Percentiles rank a stretch among this genome's conserved stretches.
Conservation (phyloP, 2,797 vertebrate species). For the Leontopithecus rosalia region DNA sequence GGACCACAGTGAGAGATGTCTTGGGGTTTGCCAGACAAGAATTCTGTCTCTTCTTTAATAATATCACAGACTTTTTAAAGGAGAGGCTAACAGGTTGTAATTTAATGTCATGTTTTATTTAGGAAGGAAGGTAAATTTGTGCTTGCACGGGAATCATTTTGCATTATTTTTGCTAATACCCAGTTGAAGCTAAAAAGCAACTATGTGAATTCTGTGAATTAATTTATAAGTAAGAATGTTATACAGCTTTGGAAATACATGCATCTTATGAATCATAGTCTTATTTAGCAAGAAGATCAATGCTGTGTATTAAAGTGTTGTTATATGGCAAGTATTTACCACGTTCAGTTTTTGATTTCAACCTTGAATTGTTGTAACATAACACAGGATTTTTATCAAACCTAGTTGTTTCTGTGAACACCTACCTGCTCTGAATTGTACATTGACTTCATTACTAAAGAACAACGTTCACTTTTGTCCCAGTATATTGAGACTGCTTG, state of each 20-base stretch:
- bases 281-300: not conserved
- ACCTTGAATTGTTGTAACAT: not conserved
- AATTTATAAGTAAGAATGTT: constrained; percentile 75
- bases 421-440: constrained; percentile 44
- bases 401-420: not conserved
- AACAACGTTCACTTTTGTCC: constrained; percentile 49
- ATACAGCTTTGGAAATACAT: constrained; percentile 15
- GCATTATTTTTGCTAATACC: constrained; percentile 54
- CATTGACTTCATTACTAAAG: constrained; percentile 21
- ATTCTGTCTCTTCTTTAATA: not conserved
- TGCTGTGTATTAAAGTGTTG: not conserved
- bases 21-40: not conserved
- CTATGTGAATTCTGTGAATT: constrained; percentile 69
- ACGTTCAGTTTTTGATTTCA: not conserved
- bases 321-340: not conserved
- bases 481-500: constrained; percentile 41
- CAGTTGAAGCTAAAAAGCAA: constrained; percentile 43
- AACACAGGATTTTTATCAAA: not conserved
- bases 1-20: not conserved
- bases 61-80: not conserved
- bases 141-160: not conserved
- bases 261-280: constrained; percentile 7
- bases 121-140: constrained; percentile 24
- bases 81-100: not conserved
- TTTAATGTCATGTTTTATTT: constrained; percentile 14